Evolutionary conservation across 2,888 invertebrate species (phyloP).

Genomic region (Drosophila formosana): DNA sequence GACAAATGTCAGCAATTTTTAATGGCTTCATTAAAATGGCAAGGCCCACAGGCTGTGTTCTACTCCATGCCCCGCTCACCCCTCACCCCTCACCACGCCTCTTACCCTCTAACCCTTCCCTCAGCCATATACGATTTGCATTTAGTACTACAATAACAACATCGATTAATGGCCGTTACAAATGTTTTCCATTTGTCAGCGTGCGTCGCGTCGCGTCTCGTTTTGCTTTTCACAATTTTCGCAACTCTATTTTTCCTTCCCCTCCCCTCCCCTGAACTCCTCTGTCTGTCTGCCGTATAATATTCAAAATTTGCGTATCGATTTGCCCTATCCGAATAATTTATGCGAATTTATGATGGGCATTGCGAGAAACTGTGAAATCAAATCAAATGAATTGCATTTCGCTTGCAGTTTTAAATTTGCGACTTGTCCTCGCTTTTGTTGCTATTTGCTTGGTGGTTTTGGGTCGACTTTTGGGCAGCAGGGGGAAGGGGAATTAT

Average conservation of each 20-base stretch:
- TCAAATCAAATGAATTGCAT: conserved; percentile 44
- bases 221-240: conserved; percentile 26
- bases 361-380: conserved; percentile 61
- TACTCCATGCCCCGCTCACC: background rate
- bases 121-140: conserved; percentile 64
- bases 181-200: conserved; percentile 80
- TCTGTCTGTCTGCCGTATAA: conserved; percentile 8
- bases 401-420: conserved; percentile 23
- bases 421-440: conserved; percentile 37
- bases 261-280: background rate
- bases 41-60: conserved; percentile 36
- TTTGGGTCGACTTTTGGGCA: conserved; percentile 3
- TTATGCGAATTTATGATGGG: conserved; percentile 78
- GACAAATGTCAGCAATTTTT: conserved; percentile 78
- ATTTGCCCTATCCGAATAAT: conserved; percentile 54
- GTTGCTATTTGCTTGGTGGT: conserved; percentile 9
- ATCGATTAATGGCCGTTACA: conserved; percentile 80
- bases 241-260: conserved; percentile 24
- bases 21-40: conserved; percentile 74
- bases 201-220: conserved; percentile 52
- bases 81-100: conserved; percentile 4
- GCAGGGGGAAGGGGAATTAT: background rate
- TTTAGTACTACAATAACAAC: conserved; percentile 59
- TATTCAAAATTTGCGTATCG: conserved; percentile 74
- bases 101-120: conserved; percentile 48